Percentiles rank a stretch among this genome's conserved stretches.
These are phyloP conservation scores for Pipistrellus nathusii DNA, from an alignment of 2,797 vertebrate species.

Conservation along the genomic window DNA sequence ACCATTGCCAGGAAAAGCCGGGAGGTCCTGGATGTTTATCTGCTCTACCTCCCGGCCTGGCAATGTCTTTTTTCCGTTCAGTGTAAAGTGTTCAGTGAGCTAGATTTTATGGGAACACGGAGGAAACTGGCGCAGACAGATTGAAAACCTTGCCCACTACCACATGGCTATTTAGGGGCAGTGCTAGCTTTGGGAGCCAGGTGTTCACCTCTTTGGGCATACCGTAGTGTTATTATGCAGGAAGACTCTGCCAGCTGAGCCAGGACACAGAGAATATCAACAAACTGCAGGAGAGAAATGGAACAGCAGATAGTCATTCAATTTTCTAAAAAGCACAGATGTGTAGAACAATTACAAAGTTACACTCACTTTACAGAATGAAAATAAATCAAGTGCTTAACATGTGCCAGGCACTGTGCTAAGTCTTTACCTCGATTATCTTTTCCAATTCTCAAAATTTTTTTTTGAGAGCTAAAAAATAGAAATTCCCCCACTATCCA, in stretches of 20 bases:
- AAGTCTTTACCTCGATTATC: background rate
- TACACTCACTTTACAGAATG: background rate
- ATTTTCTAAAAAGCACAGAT: background rate
- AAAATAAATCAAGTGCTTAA: background rate
- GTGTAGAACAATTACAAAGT: background rate
- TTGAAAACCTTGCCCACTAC: background rate
- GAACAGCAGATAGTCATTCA: background rate
- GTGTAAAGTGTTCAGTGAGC: background rate
- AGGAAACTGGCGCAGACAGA: background rate
- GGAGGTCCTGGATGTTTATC: background rate
- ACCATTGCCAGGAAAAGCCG: background rate
- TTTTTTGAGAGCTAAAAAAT: background rate
- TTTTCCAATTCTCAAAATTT: background rate
- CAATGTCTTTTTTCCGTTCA: background rate
- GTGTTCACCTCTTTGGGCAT: background rate
- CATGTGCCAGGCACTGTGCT: background rate
- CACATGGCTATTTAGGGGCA: background rate
- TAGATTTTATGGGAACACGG: background rate
- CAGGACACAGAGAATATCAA: background rate
- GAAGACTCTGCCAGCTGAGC: background rate
- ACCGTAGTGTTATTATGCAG: background rate
- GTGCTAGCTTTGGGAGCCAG: background rate
- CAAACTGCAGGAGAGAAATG: background rate
- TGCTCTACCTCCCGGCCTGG: background rate
- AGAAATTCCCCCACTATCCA: background rate